phyloP scores from a whole-genome alignment of 2,888 invertebrate species.

The Lepas anatifera region DNA sequence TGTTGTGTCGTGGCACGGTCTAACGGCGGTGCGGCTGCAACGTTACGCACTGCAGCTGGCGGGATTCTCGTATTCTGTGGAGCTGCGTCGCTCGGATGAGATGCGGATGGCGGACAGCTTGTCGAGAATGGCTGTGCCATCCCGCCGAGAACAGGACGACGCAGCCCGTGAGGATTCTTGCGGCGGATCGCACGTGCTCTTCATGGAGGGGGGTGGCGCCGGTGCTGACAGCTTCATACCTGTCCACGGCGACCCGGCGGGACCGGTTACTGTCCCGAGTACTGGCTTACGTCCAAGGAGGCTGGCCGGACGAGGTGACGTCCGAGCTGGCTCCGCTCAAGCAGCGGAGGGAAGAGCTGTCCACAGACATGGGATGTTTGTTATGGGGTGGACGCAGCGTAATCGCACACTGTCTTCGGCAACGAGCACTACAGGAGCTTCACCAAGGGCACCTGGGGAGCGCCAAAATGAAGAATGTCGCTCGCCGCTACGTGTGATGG shows the following conservation, averaged over 20 bases:
- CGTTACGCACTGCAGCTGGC: constrained; percentile 30
- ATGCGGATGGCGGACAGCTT: neutral
- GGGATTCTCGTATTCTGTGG: constrained; percentile 31
- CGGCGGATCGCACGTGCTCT: too few relatives aligned
- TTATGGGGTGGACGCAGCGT: neutral
- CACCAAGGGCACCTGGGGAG: too few relatives aligned
- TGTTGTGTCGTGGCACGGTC: too few relatives aligned
- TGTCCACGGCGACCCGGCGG: too few relatives aligned
- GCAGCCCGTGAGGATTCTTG: neutral
- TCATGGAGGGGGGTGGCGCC: too few relatives aligned
- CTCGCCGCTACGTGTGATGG: too few relatives aligned
- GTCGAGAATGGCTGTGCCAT: neutral
- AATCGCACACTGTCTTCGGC: neutral
- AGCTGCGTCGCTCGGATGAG: constrained; percentile 22
- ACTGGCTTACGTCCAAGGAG: neutral
- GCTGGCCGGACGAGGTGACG: neutral
- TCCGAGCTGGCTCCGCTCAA: neutral
- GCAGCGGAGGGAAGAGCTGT: neutral
- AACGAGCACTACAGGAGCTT: too few relatives aligned
- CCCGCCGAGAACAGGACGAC: neutral
- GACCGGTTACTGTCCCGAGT: too few relatives aligned
- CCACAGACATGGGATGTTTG: neutral
- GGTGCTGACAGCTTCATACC: too few relatives aligned
- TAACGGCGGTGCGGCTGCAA: constrained; percentile 30
- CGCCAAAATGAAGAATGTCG: too few relatives aligned